Evolutionary conservation across 30 jellyfish, hydroid and myxozoan genomes (phyloP).

Genomic region (Nemopilema nomurai): DNA sequence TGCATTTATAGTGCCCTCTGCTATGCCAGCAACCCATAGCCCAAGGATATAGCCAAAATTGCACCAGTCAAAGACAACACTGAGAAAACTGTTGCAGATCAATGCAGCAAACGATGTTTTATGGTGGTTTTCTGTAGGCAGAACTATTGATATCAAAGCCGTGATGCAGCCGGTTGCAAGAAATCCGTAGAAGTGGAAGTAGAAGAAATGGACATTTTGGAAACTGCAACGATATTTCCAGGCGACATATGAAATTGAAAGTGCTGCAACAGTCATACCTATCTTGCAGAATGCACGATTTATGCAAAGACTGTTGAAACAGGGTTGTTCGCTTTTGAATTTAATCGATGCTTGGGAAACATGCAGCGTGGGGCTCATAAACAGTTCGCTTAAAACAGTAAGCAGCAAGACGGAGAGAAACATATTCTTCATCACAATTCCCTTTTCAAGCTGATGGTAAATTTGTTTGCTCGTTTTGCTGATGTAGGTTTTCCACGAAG

Average conservation of each 20-base stretch:
- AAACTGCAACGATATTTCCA: conserved; percentile 51
- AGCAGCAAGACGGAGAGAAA: conserved; percentile 42
- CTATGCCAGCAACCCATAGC: conserved; percentile 62
- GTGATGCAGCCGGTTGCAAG: conserved; percentile 65
- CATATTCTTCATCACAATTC: conserved; percentile 47
- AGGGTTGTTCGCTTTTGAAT: conserved; percentile 36
- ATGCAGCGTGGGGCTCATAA: conserved; percentile 56
- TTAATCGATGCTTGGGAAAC: conserved; percentile 54
- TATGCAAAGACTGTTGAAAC: conserved; percentile 37
- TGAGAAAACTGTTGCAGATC: conserved; percentile 43
- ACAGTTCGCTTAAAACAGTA: conserved; percentile 60
- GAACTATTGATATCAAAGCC: conserved; percentile 36
- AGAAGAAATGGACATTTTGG: conserved; percentile 47
- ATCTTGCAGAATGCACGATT: conserved; percentile 61
- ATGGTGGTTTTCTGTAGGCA: conserved; percentile 40
- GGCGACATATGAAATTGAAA: conserved; percentile 54
- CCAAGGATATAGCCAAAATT: conserved; percentile 49
- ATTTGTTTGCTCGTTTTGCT: conserved; percentile 20
- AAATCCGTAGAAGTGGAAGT: conserved; percentile 72
- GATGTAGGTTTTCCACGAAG: conserved; percentile 49
- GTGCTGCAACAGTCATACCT: conserved; percentile 64
- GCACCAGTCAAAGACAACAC: conserved; percentile 46
- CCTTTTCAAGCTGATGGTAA: conserved; percentile 50
- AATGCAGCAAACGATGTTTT: conserved; percentile 26
- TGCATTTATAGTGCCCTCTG: conserved; percentile 67